Evolutionary conservation across 2,888 invertebrate species (phyloP).

Genomic region (Himalopsyche japonica): DNA sequence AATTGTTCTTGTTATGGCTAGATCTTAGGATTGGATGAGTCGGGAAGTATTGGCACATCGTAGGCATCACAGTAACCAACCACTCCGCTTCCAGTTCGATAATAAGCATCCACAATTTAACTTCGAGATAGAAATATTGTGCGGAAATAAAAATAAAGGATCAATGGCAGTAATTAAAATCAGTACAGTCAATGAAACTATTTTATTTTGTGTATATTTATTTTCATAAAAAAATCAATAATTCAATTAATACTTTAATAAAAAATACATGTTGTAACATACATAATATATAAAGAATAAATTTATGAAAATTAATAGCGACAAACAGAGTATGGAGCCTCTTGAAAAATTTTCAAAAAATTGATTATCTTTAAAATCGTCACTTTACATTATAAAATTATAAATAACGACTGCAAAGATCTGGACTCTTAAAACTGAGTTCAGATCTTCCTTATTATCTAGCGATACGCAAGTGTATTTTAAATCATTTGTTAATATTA

Average conservation of each 20-base stretch:
- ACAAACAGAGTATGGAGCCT: neutral
- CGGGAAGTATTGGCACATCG: no score
- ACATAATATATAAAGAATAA: neutral
- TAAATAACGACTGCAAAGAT: slow-evolving; percentile 19
- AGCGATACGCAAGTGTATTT: neutral
- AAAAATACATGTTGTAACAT: slow-evolving; percentile 5
- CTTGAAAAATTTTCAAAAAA: neutral
- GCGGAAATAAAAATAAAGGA: no score
- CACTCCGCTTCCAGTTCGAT: no score
- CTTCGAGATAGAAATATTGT: no score
- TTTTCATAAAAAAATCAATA: slow-evolving; percentile 24
- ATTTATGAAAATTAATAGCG: neutral
- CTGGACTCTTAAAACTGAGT: slow-evolving; percentile 34
- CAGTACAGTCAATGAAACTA: neutral
- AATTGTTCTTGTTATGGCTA: no score
- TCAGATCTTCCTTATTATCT: neutral
- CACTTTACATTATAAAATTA: slow-evolving; percentile 10
- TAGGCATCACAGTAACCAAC: no score
- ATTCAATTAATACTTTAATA: slow-evolving; percentile 21
- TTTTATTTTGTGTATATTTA: slow-evolving; percentile 17
- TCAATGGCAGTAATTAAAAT: neutral
- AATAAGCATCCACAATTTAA: no score
- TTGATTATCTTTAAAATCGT: neutral
- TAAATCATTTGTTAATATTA: neutral
- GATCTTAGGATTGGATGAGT: no score